A percentile compares a stretch with the other conserved stretches of the same genome.
Conservation (phyloP, 2,888 invertebrate genomes). For the Capitulum mitella region DNA sequence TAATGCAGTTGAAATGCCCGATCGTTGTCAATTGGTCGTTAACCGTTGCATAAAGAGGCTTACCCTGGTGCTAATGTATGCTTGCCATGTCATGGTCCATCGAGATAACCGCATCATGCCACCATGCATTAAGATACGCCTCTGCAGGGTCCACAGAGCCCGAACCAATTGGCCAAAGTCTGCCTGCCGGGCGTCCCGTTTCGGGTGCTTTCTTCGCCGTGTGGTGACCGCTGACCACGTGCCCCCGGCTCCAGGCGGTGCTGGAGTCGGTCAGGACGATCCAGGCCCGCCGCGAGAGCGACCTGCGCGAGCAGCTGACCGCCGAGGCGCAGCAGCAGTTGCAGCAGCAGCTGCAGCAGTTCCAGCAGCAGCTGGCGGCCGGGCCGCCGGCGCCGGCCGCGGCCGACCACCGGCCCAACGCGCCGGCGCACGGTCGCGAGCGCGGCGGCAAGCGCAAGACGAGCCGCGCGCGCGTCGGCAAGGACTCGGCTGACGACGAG, state of each 20-base stretch:
- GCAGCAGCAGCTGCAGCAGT: constrained; percentile 18
- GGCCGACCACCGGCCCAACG: background rate
- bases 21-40: too few relatives aligned
- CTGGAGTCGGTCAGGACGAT: background rate
- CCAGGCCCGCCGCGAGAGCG: background rate
- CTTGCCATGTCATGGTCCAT: too few relatives aligned
- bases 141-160: too few relatives aligned
- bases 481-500: background rate
- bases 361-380: constrained; percentile 13
- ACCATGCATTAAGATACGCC: too few relatives aligned
- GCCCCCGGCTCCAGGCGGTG: background rate
- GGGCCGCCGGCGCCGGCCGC: background rate
- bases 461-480: background rate
- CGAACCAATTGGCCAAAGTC: too few relatives aligned
- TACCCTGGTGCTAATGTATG: too few relatives aligned
- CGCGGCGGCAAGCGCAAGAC: background rate
- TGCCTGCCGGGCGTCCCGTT: too few relatives aligned
- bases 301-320: background rate
- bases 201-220: too few relatives aligned
- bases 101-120: too few relatives aligned
- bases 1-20: too few relatives aligned
- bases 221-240: too few relatives aligned
- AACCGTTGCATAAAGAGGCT: too few relatives aligned
- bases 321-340: constrained; percentile 10
- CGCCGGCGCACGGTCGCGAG: background rate